Conservation (phyloP, 2,113 vertebrate genomes). For the Neodontobutis hainanensis region DNA sequence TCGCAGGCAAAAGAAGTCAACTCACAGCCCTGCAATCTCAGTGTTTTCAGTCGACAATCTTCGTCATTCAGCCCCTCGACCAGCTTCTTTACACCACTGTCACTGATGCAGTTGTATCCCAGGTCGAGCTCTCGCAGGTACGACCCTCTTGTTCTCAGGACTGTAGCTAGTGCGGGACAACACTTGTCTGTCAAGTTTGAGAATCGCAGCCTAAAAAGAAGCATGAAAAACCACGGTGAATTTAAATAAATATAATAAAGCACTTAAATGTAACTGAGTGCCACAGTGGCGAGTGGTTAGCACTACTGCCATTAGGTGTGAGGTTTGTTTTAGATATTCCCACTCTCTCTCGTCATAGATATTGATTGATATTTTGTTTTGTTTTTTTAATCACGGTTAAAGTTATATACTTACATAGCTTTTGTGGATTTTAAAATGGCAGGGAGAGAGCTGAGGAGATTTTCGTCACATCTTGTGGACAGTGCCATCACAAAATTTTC, state of each 20-base stretch:
- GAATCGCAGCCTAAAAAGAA: conserved; percentile 44
- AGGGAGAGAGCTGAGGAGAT: conserved; percentile 38
- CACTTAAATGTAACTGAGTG: no score
- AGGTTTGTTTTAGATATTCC: no score
- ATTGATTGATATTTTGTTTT: background rate
- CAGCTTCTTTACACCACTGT: conserved; percentile 32
- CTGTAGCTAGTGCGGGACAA: conserved; percentile 36
- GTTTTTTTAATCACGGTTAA: background rate
- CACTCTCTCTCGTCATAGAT: no score
- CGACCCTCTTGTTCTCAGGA: conserved; percentile 33
- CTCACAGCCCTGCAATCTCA: conserved; percentile 41
- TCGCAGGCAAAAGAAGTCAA: conserved; percentile 24
- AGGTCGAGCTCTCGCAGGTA: conserved; percentile 60
- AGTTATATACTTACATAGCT: conserved; percentile 33
- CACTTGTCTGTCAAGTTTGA: conserved; percentile 58
- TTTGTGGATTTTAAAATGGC: conserved; percentile 34
- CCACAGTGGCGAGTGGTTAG: no score
- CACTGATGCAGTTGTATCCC: conserved; percentile 56
- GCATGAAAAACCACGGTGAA: background rate
- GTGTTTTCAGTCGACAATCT: conserved; percentile 36
- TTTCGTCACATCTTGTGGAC: conserved; percentile 24
- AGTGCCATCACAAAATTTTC: conserved; percentile 41
- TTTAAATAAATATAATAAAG: no score
- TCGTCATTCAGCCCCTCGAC: conserved; percentile 23
- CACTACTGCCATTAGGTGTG: no score